Conservation (phyloP, 2,113 vertebrate genomes). For the Acanthisitta chloris region DNA sequence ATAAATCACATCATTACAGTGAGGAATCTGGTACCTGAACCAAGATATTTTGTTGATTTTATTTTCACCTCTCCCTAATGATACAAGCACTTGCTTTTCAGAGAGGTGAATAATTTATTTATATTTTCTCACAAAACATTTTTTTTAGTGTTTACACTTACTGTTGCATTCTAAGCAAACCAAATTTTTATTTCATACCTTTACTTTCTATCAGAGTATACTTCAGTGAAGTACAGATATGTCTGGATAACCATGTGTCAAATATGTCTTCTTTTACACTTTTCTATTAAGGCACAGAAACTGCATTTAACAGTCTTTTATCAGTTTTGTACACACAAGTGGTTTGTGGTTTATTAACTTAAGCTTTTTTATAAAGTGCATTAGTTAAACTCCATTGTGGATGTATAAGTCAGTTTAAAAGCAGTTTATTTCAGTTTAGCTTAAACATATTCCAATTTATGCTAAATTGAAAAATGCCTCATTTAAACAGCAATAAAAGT, state of each 20-base stretch:
- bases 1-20: neutral
- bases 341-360: neutral
- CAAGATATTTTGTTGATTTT: neutral
- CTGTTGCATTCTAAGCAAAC: neutral
- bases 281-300: neutral
- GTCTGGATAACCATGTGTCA: neutral
- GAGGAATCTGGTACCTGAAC: neutral
- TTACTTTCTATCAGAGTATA: neutral
- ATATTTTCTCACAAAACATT: neutral
- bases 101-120: neutral
- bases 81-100: neutral
- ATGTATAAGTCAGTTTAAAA: constrained; percentile 11
- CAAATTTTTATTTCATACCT: neutral
- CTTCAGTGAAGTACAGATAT: neutral
- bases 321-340: neutral
- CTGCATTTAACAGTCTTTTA: neutral
- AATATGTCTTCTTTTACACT: neutral
- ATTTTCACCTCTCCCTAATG: neutral
- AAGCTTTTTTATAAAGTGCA: neutral
- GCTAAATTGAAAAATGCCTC: constrained; percentile 3
- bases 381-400: neutral
- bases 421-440: constrained; percentile 1
- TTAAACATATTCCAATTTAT: constrained; percentile 18
- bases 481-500: constrained; percentile 28
- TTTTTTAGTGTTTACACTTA: neutral